Evolutionary conservation across 1,140 invertebrate genomes (phyloP).

Genomic region (Oncopeltus fasciatus): DNA sequence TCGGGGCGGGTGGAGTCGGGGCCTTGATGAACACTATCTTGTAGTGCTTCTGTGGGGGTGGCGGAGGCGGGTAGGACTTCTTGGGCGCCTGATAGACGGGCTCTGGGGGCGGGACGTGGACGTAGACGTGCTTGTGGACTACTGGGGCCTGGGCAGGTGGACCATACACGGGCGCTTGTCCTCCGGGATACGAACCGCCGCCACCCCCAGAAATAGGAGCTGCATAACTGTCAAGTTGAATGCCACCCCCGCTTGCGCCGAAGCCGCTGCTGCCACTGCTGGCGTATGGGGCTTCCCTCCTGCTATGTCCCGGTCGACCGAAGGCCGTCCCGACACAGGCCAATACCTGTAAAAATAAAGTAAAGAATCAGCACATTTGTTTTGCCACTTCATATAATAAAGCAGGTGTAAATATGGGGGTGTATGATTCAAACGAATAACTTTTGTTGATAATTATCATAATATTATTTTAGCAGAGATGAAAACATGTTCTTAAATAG

Average conservation of each 20-base stretch:
- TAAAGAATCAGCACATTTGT: no score
- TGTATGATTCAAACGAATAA: no score
- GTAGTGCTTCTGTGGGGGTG: constrained; percentile 72
- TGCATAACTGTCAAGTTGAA: constrained; percentile 26
- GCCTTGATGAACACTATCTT: constrained; percentile 82
- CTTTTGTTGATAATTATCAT: no score
- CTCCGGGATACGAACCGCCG: constrained; percentile 31
- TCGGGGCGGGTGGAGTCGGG: constrained; percentile 60
- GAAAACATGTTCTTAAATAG: no score
- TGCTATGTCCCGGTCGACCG: constrained; percentile 23
- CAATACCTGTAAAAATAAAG: no score
- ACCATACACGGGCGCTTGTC: constrained; percentile 50
- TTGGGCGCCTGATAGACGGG: constrained; percentile 49
- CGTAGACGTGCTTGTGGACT: constrained; percentile 72
- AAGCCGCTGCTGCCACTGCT: constrained; percentile 8
- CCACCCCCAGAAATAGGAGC: constrained; percentile 23
- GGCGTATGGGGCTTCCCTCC: no score
- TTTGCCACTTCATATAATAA: no score
- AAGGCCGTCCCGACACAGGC: constrained; percentile 20
- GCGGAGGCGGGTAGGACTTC: constrained; percentile 27
- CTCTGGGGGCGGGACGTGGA: constrained; percentile 71
- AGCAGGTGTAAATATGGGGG: no score
- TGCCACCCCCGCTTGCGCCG: constrained; percentile 14
- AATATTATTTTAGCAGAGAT: no score
- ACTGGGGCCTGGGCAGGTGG: constrained; percentile 54